Evolutionary conservation across 2,797 vertebrate species (phyloP).

Genomic region (Danio aesculapii): DNA sequence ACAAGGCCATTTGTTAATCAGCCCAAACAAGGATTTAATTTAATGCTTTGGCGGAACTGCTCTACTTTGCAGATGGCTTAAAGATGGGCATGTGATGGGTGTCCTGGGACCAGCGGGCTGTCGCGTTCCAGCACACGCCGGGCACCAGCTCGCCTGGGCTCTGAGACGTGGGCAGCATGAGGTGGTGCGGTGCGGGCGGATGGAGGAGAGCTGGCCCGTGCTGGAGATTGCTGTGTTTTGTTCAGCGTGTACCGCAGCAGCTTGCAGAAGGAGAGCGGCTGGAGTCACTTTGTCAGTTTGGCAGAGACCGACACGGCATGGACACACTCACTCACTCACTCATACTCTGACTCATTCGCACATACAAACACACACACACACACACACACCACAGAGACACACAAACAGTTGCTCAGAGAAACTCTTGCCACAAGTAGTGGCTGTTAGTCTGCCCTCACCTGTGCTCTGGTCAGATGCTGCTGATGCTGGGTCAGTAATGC

Average conservation of each 20-base stretch:
- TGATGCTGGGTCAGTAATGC: no score
- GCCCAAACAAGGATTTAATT: conserved; percentile 86
- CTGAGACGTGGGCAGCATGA: conserved; percentile 59
- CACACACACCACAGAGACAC: no score
- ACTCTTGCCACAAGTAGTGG: conserved; percentile 37
- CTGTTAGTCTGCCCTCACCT: background rate
- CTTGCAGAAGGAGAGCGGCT: conserved; percentile 59
- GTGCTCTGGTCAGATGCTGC: no score
- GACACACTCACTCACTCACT: conserved; percentile 52
- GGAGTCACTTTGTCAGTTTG: conserved; percentile 63
- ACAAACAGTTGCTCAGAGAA: conserved; percentile 24
- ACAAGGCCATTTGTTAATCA: conserved; percentile 88
- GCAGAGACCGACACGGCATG: conserved; percentile 49
- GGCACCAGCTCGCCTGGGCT: conserved; percentile 53
- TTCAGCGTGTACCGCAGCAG: conserved; percentile 58
- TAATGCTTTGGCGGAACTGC: conserved; percentile 83
- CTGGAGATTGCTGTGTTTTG: conserved; percentile 51
- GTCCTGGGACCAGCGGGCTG: conserved; percentile 74
- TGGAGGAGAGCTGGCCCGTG: conserved; percentile 56
- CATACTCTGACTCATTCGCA: conserved; percentile 35
- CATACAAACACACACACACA: conserved; percentile 29
- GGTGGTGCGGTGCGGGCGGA: conserved; percentile 40
- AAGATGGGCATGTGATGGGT: conserved; percentile 81
- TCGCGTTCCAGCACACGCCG: conserved; percentile 76
- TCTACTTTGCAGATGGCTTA: conserved; percentile 84